Base-by-base conservation (phyloP, 2,888 invertebrate genomes). In the Pycnomerus fuliginosus region DNA sequence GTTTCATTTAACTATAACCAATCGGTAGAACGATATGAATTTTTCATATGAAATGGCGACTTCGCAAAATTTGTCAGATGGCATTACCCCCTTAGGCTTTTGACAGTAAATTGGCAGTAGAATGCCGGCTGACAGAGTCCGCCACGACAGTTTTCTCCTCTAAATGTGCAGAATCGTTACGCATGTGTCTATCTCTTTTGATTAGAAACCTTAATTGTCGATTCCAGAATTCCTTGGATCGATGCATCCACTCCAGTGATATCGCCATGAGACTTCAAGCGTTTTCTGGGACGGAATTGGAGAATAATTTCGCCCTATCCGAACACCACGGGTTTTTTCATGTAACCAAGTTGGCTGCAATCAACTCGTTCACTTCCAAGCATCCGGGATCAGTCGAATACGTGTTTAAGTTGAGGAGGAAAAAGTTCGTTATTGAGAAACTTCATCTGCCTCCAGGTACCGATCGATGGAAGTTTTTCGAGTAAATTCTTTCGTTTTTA, bases 251-350 rank as follows among this genome's bases (percentile, higher is more conserved):
- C 66, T 77, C 87, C 35, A 81, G 84, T 36, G 93, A 94, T 67
- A 84, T 84, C 61, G 84, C 85, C 11, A 80, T 93, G 36, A 79
- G 80, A 61, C 74, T 94, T 40, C 88, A 93, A 68, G 87, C 91
- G 1, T 91, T 93, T 73, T 83, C 84, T 17, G 90, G 89, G 1
- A 88, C 91, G 0, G 80, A 82, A 41, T 81, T 83, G 52, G 90
- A 88, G 70, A 84, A 84, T 10, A 89, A 91, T 73, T 84, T 87
- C 4, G 80, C 83, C 8, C 86, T 86, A 57, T 85, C 84, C 58
- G 90, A 93, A 60, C 93, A 90, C 66, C 87, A 90, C 68, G 94
- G 94, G 13, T 74, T 92, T 42, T 80, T 94, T 54, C 84, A 90
- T 58, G 74, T 94, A 35, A 82, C 79, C 15, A 91, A 93, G 71